phyloP scores from a whole-genome alignment of 1,140 invertebrate species.

The Aporrectodea caliginosa region DNA sequence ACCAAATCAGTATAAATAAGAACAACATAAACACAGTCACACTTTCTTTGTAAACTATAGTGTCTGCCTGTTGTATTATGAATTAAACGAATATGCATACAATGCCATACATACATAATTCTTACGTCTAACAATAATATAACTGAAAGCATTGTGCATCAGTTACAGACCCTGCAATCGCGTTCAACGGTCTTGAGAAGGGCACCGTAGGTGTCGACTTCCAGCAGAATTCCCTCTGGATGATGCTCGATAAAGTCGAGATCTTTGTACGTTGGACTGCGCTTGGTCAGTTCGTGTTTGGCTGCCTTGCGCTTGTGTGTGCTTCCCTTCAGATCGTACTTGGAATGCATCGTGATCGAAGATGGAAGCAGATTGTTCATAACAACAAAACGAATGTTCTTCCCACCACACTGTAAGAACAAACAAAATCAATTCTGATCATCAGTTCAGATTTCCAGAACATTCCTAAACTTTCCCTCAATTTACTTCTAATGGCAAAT shows the following conservation, averaged over 20 bases:
- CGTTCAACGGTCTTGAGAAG: constrained; percentile 91
- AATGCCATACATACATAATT: too few species aligned
- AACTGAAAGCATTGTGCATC: not conserved
- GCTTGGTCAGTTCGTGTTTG: constrained; percentile 18
- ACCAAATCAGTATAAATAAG: too few species aligned
- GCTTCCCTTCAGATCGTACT: constrained; percentile 75
- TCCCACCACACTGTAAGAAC: constrained; percentile 58
- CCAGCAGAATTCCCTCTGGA: constrained; percentile 85
- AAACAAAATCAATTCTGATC: not conserved
- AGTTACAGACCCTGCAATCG: constrained; percentile 74
- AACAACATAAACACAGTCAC: too few species aligned
- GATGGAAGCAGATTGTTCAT: constrained; percentile 98
- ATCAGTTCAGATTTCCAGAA: too few species aligned
- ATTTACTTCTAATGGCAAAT: too few species aligned
- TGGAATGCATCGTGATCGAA: constrained; percentile 13
- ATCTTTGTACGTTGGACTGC: constrained; percentile 26
- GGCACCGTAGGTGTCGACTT: constrained; percentile 88
- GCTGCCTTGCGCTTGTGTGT: constrained; percentile 75
- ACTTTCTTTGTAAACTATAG: too few species aligned
- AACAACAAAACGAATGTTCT: constrained; percentile 94
- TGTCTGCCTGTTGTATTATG: too few species aligned
- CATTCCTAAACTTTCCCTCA: too few species aligned
- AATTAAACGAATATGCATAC: too few species aligned
- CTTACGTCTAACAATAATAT: not conserved
- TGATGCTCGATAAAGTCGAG: constrained; percentile 56